Percentiles rank a stretch among this genome's conserved stretches.
Evolutionary conservation across 2,113 vertebrate species (phyloP).

Genomic region (Ceyx melanurus): DNA sequence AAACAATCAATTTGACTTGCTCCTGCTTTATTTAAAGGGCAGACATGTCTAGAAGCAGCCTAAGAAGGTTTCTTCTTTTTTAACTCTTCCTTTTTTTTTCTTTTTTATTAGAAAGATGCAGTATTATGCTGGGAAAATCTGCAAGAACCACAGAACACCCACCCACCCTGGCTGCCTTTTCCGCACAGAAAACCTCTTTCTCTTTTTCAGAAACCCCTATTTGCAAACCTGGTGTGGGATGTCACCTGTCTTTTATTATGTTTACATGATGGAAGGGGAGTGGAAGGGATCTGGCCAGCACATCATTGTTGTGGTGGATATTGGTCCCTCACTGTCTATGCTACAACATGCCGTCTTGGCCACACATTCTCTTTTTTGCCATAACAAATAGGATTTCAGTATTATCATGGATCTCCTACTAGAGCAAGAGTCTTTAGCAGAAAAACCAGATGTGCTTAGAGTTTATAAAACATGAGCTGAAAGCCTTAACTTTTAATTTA

Average conservation of each 20-base stretch:
- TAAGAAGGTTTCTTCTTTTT: neutral
- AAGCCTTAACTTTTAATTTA: neutral
- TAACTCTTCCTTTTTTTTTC: too few species aligned
- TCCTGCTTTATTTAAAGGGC: neutral
- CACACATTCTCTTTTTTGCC: neutral
- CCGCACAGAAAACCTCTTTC: neutral
- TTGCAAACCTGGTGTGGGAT: neutral
- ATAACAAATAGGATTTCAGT: neutral
- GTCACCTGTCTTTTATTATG: neutral
- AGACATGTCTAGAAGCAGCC: neutral
- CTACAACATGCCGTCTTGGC: accelerated
- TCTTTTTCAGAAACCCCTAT: neutral
- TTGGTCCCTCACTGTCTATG: accelerated
- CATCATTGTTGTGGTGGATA: neutral
- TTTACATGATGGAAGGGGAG: neutral
- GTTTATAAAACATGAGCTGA: neutral
- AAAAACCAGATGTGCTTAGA: neutral
- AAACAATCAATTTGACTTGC: neutral
- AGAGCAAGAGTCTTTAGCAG: neutral
- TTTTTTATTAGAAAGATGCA: neutral
- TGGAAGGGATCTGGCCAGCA: neutral
- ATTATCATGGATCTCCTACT: neutral
- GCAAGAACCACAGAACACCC: neutral
- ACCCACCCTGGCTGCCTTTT: neutral
- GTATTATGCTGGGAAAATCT: neutral